phyloP scores from a whole-genome alignment of 1,140 invertebrate species.

The Semibalanus balanoides region DNA sequence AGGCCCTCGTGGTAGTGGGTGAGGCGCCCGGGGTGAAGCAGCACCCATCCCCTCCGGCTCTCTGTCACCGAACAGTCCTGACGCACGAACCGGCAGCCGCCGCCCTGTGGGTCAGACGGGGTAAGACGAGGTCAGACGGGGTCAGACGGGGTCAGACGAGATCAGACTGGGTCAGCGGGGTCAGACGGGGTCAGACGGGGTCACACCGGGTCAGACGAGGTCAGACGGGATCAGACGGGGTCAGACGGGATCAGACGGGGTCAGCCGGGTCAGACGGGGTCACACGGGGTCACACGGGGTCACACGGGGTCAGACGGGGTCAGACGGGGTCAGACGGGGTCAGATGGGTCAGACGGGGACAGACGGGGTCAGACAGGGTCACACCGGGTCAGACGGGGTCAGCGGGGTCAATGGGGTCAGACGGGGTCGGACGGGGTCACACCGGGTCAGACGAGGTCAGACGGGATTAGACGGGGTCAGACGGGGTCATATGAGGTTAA shows the following conservation, averaged over 20 bases:
- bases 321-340: background rate
- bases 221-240: background rate
- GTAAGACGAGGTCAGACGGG: background rate
- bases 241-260: background rate
- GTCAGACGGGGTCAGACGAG: too few relatives aligned
- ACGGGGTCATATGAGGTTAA: background rate
- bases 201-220: background rate
- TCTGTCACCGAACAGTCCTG: constrained; percentile 91
- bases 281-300: background rate
- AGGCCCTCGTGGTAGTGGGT: constrained; percentile 50
- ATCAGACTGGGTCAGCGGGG: too few relatives aligned
- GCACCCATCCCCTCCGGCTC: constrained; percentile 77
- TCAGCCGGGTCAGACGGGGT: background rate
- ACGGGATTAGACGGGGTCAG: background rate
- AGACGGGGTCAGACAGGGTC: background rate
- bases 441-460: background rate
- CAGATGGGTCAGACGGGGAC: background rate
- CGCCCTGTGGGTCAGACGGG: constrained; percentile 45
- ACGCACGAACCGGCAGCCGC: constrained; percentile 84
- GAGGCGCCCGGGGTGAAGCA: constrained; percentile 89
- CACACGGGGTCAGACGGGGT: background rate
- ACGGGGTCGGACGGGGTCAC: background rate
- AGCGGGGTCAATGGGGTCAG: background rate
- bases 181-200: background rate
- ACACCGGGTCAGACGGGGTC: background rate